Evolutionary conservation across 2,888 invertebrate genomes (phyloP), one percentile per base, ranked within the genome.

Genomic region (Lottia gigantea): DNA sequence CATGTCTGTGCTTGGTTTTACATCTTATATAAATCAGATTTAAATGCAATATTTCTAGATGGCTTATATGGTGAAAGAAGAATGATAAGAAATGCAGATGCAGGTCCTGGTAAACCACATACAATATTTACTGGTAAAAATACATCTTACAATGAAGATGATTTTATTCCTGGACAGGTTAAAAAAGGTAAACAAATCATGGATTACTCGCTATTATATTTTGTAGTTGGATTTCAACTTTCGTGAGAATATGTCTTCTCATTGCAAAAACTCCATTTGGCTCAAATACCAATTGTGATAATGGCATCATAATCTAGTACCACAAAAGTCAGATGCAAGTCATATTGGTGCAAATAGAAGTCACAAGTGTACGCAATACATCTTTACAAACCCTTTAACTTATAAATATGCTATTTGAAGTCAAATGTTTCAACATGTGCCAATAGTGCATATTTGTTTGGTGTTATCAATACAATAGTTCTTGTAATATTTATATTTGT

Each of bases 141-240:
- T 4, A 70, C 71, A 12, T 73, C 79, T 31, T 84, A 80, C 68
- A 87, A 91, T 91, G 23, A 95, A 84, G 93, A 92, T 0, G 92
- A 92, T 82, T 97, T 95, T 86, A 91, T 92, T 0, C 90, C 96
- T 0, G 91, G 94, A 62, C 94, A 95, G 46, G 95, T 96, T 1
- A 92, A 91, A 76, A 95, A 94, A 92, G 97, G 96, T 95, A 88
- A 46, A 16, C 15, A n/a, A n/a, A n/a, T n/a, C n/a, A n/a, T n/a
- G n/a, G n/a, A n/a, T n/a, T n/a, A n/a, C n/a, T n/a, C n/a, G n/a
- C n/a, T n/a, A n/a, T n/a, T n/a, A n/a, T n/a, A n/a, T n/a, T n/a
- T n/a, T n/a, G n/a, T n/a, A n/a, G n/a, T n/a, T n/a, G n/a, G n/a
- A n/a, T n/a, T n/a, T n/a, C n/a, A n/a, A n/a, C n/a, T n/a, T n/a